Evolutionary conservation across 2,888 invertebrate genomes (phyloP).

Genomic region (Syrista parreyssii): DNA sequence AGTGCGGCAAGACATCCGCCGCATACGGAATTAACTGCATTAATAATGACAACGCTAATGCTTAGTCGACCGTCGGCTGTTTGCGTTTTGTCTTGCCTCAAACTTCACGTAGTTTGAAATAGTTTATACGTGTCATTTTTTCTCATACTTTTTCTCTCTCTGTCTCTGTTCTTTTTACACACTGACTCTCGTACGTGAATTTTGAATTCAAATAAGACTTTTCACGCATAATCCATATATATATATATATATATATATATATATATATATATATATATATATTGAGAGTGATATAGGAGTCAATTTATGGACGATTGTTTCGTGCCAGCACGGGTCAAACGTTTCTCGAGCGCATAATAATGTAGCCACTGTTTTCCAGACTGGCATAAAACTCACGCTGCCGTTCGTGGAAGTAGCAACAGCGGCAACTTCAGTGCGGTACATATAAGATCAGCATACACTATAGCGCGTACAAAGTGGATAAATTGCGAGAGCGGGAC

Average conservation of each 20-base stretch:
- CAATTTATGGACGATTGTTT: not conserved
- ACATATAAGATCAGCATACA: not conserved
- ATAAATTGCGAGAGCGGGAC: not conserved
- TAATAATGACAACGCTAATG: slow-evolving; percentile 32
- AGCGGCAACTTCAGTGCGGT: not conserved
- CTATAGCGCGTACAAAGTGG: not conserved
- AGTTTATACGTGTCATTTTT: slow-evolving; percentile 23
- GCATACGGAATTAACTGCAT: slow-evolving; percentile 33
- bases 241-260: no score
- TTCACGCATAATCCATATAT: not conserved
- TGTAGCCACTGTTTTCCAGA: not conserved
- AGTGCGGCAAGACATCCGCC: no score
- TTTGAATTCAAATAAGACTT: not conserved
- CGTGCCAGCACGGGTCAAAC: not conserved
- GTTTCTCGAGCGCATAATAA: not conserved
- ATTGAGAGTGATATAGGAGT: no score
- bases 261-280: no score
- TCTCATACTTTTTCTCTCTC: slow-evolving; percentile 13
- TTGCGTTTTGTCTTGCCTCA: not conserved
- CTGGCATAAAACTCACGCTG: not conserved
- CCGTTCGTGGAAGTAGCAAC: not conserved
- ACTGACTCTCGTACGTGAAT: no score
- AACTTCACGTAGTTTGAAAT: not conserved
- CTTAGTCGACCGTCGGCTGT: slow-evolving; percentile 16
- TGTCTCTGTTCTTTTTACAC: not conserved